phyloP scores from a whole-genome alignment of 2,113 vertebrate species.

The Chlorodrepanis virens region DNA sequence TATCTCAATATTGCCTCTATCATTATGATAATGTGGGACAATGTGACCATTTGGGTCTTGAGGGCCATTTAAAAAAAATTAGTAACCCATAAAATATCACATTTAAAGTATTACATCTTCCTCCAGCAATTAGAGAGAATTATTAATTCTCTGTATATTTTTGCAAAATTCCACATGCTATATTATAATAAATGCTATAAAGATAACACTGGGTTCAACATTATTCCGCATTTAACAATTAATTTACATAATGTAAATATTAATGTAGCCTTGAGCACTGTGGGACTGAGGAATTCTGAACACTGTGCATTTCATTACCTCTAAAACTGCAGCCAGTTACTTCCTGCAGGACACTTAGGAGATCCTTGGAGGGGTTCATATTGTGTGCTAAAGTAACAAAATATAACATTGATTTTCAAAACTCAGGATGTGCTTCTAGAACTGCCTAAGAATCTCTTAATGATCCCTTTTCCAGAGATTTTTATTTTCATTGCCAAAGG shows the following conservation, averaged over 20 bases:
- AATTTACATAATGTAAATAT: slow-evolving; percentile 32
- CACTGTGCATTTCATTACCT: background rate
- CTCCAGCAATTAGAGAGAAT: background rate
- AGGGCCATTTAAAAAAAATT: background rate
- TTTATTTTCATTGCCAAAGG: background rate
- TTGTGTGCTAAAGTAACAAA: background rate
- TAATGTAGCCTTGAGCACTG: background rate
- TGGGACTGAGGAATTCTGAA: background rate
- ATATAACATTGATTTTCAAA: background rate
- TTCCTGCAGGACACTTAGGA: background rate
- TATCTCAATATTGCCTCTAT: background rate
- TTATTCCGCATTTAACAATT: slow-evolving; percentile 21
- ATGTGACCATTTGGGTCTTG: background rate
- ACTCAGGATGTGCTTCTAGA: background rate
- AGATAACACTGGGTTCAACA: background rate
- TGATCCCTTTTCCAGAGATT: background rate
- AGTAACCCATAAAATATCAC: background rate
- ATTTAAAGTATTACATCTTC: background rate
- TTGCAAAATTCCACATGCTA: background rate
- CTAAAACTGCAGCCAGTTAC: background rate
- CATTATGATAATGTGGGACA: background rate
- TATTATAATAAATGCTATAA: background rate
- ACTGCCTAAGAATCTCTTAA: background rate
- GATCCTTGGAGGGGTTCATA: background rate
- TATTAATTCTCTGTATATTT: background rate